Base-by-base conservation (phyloP, 2,797 vertebrate genomes). In the Mormyrus hasselquistii region DNA sequence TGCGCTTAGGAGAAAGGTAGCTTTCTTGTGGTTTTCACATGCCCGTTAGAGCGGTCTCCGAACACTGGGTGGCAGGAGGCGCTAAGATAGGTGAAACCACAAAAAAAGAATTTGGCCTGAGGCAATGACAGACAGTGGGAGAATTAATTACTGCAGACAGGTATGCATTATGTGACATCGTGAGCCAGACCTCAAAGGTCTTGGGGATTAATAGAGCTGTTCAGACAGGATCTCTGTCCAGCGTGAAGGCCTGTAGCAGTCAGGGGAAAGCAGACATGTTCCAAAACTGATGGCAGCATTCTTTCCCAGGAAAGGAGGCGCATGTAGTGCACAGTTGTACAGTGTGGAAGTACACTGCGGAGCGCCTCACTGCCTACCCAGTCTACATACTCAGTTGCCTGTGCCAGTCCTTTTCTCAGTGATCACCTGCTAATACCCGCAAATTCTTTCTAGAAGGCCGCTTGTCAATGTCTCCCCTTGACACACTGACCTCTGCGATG, bases 121-220 rank as follows among this genome's bases (percentile, higher is more conserved):
- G 95, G 96, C 95, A 93, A 94, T 93, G 94, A 95, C 95, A 96
- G 96, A 96, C 95, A 95, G 95, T 88, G 94, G 93, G 93, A 96
- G 96, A 96, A 98, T 98, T 97, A 97, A 98, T 98, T 97, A 95
- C 96, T 95, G 93, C 93, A 97, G 97, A 96, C 96, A 97, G 96
- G 97, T 97, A 97, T 93, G 94, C 96, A 96, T 96, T 96, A 96
- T 95, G 91, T 92, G 89, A 92, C 90, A 87, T 87, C 90, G 91
- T 92, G 94, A 94, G 93, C 92, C 90, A 90, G 93, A 95, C 94
- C 94, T 95, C 88, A 69, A 92, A 95, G 95, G 92, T 94, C 94
- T 93, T 93, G 92, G 91, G 91, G 92, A 92, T 93, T 94, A 94
- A 94, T 94, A 88, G 89, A 93, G 92, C 92, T 92, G 91, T 94